These are phyloP conservation scores for Drosophila fulvimacula DNA, from an alignment of 2,888 invertebrate genomes.

Conservation along the genomic window DNA sequence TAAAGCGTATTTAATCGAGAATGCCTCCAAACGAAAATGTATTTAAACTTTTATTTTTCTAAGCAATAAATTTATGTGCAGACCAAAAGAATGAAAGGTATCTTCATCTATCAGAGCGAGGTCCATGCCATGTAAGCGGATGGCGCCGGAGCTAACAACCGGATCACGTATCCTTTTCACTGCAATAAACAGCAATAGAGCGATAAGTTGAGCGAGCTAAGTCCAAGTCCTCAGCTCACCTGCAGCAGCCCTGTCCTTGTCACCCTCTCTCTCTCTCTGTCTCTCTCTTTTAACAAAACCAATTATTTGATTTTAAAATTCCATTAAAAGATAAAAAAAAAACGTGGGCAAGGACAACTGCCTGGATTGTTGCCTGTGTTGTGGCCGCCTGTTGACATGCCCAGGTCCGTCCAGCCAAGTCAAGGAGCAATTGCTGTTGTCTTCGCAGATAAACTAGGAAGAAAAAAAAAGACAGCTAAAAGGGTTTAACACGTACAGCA, in stretches of 20 bases:
- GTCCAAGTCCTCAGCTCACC: conserved; percentile 32
- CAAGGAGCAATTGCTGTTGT: conserved; percentile 57
- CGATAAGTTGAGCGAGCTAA: conserved; percentile 43
- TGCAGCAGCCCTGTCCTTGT: conserved; percentile 39
- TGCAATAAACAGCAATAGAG: conserved; percentile 62
- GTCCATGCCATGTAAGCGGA: conserved; percentile 15
- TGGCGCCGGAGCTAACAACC: conserved; percentile 26
- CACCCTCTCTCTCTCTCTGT: conserved; percentile 25
- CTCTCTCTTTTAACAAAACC: conserved; percentile 62
- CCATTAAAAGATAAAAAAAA: conserved; percentile 78
- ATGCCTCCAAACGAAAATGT: not conserved
- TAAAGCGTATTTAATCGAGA: not conserved
- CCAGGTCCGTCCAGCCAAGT: conserved; percentile 47
- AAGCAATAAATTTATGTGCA: conserved; percentile 9
- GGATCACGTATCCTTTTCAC: conserved; percentile 58
- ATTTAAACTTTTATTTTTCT: not conserved
- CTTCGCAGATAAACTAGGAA: conserved; percentile 46
- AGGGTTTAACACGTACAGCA: conserved; percentile 77
- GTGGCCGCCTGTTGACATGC: conserved; percentile 67
- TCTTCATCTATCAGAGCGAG: conserved; percentile 12
- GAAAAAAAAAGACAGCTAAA: conserved; percentile 39
- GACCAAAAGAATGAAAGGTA: not conserved
- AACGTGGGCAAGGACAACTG: conserved; percentile 27
- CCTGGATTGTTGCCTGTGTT: conserved; percentile 43
- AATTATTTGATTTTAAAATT: conserved; percentile 81